Evolutionary conservation across 2,797 vertebrate species (phyloP).

Genomic region (Miichthys miiuy): DNA sequence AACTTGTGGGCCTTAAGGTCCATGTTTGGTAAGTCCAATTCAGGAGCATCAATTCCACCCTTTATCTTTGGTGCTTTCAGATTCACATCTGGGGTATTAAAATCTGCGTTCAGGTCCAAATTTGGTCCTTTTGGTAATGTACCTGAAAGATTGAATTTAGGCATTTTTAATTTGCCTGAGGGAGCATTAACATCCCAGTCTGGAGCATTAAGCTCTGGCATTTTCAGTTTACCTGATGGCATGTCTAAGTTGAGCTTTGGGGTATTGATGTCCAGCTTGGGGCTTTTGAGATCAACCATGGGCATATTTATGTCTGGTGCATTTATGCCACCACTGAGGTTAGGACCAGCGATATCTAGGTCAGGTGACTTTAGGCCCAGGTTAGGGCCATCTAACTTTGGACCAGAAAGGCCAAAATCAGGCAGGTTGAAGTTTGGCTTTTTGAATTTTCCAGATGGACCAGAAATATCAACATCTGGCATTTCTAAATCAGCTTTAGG

Average conservation of each 20-base stretch:
- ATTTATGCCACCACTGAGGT: constrained; percentile 48
- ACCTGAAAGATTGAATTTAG: constrained; percentile 42
- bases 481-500: constrained; percentile 34
- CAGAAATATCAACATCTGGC: constrained; percentile 39
- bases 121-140: constrained; percentile 47
- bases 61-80: constrained; percentile 67
- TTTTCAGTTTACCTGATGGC: constrained; percentile 63
- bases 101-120: constrained; percentile 31
- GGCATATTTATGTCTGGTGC: constrained; percentile 56
- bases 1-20: constrained; percentile 44
- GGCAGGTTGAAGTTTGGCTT: constrained; percentile 48
- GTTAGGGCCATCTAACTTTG: constrained; percentile 41
- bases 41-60: constrained; percentile 52
- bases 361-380: constrained; percentile 41
- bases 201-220: constrained; percentile 59
- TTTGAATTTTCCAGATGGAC: constrained; percentile 61
- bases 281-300: constrained; percentile 19
- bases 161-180: constrained; percentile 60
- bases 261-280: constrained; percentile 45
- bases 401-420: constrained; percentile 41
- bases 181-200: constrained; percentile 59
- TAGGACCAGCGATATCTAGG: constrained; percentile 50
- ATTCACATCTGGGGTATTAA: constrained; percentile 59
- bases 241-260: constrained; percentile 33
- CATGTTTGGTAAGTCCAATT: constrained; percentile 48